A percentile compares a stretch with the other conserved stretches of the same genome.
phyloP scores from a whole-genome alignment of 1,140 invertebrate species.

The Nylanderia fulva region DNA sequence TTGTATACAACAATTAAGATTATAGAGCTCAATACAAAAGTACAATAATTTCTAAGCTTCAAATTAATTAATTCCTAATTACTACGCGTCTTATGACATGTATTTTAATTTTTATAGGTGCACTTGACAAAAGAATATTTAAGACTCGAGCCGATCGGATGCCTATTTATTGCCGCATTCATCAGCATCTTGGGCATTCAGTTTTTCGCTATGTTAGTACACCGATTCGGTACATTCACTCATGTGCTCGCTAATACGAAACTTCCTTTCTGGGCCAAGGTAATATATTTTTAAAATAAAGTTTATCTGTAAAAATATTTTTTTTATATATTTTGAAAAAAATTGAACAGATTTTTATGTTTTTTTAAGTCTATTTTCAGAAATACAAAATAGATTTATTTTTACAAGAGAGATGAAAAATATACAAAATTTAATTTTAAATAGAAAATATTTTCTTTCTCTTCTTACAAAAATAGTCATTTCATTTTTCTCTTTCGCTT shows the following conservation, averaged over 20 bases:
- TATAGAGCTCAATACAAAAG: neutral
- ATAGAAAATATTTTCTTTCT: neutral
- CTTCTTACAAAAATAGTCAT: neutral
- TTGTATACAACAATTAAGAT: neutral
- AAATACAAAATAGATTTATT: constrained; percentile 11
- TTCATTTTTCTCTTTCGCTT: neutral
- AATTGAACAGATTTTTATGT: neutral
- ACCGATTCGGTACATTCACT: constrained; percentile 93
- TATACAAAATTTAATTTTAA: constrained; percentile 23
- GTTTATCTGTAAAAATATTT: neutral
- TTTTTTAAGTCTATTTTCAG: neutral
- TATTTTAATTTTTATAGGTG: constrained; percentile 78
- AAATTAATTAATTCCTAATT: neutral
- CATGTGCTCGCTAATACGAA: constrained; percentile 93
- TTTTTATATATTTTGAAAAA: no score
- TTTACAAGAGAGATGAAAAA: neutral
- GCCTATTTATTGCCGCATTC: constrained; percentile 81
- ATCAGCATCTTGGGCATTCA: constrained; percentile 89
- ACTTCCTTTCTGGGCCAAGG: constrained; percentile 76
- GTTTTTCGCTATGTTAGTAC: constrained; percentile 94
- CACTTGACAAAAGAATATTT: constrained; percentile 87
- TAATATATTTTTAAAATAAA: constrained; percentile 54
- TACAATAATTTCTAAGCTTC: neutral
- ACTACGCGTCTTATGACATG: neutral
- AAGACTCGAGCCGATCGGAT: constrained; percentile 88